phyloP scores from a whole-genome alignment of 2,797 vertebrate genomes.

The Sebastes wilsoni region DNA sequence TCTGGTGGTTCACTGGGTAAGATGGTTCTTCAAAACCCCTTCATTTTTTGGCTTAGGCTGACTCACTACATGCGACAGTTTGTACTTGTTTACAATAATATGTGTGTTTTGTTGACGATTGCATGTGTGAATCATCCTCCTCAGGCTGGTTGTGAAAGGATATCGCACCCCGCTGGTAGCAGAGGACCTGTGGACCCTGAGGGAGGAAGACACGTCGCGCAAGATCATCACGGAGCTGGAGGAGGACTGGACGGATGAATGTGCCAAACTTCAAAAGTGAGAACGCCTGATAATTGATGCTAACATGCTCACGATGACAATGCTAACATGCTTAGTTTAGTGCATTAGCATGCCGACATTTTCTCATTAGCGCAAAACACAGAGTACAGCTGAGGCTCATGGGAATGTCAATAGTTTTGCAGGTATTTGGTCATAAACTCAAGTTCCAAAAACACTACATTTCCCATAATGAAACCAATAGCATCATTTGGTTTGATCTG shows the following conservation, averaged over 20 bases:
- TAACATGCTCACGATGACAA: background rate
- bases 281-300: constrained; percentile 30
- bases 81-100: constrained; percentile 68
- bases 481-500: background rate
- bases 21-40: constrained; percentile 67
- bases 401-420: background rate
- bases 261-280: constrained; percentile 82
- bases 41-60: constrained; percentile 49
- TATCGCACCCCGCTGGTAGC: constrained; percentile 82
- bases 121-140: constrained; percentile 47
- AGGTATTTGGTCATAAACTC: background rate
- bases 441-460: background rate
- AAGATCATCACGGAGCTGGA: constrained; percentile 89
- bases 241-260: constrained; percentile 84
- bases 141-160: constrained; percentile 90
- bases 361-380: background rate
- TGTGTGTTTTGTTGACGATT: constrained; percentile 50
- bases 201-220: constrained; percentile 86
- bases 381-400: background rate
- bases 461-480: background rate
- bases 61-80: constrained; percentile 56
- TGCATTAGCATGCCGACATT: background rate
- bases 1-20: constrained; percentile 98
- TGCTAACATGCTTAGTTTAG: background rate
- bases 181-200: constrained; percentile 90